Percentiles rank a stretch among this genome's conserved stretches.
phyloP scores from a whole-genome alignment of 2,797 vertebrate species.

The Mormyrus hasselquistii region DNA sequence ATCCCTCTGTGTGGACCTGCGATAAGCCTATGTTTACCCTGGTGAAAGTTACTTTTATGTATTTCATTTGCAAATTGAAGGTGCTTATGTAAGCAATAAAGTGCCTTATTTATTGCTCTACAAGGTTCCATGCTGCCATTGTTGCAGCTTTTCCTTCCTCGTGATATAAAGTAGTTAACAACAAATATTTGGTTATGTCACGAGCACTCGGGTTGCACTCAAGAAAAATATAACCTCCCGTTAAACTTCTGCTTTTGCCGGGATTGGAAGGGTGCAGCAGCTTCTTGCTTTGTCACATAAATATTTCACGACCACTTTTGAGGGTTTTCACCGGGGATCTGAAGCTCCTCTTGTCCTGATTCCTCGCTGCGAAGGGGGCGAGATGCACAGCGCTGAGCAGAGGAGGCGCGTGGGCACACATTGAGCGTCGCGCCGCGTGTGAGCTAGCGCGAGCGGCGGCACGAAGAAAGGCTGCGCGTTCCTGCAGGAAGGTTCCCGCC shows the following conservation, averaged over 20 bases:
- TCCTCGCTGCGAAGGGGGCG: background rate
- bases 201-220: background rate
- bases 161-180: background rate
- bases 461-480: background rate
- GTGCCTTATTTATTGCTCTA: background rate
- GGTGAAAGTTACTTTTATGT: background rate
- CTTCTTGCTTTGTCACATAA: background rate
- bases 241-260: conserved; percentile 8
- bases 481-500: background rate
- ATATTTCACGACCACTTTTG: conserved; percentile 8
- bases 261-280: conserved; percentile 33
- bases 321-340: background rate
- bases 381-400: background rate
- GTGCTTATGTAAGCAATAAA: background rate
- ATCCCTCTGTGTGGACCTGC: background rate
- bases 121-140: background rate
- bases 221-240: conserved; percentile 2
- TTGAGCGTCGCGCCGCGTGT: background rate
- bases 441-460: background rate
- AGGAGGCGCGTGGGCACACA: background rate
- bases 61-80: background rate
- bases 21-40: background rate
- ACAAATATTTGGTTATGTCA: background rate
- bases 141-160: background rate
- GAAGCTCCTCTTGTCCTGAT: background rate